Percentiles rank a stretch among this genome's conserved stretches.
Conservation (phyloP, 2,888 invertebrate genomes). For the Agrypnus murinus region DNA sequence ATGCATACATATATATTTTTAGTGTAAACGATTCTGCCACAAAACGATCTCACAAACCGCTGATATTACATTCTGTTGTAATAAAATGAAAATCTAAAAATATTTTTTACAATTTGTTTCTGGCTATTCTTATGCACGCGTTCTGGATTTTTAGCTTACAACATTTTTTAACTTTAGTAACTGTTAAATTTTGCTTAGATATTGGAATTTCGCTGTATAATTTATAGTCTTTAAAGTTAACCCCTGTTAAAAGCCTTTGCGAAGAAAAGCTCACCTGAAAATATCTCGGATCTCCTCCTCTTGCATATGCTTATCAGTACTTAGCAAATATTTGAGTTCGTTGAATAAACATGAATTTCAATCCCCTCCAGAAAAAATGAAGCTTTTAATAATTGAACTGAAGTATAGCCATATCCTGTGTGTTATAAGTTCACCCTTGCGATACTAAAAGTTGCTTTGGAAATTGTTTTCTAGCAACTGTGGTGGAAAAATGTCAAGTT, state of each 20-base stretch:
- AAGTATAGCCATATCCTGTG: background rate
- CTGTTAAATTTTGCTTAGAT: constrained; percentile 30
- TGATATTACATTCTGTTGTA: background rate
- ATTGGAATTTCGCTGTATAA: constrained; percentile 29
- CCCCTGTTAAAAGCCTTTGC: constrained; percentile 24
- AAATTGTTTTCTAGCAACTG: constrained; percentile 31
- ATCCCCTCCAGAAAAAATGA: constrained; percentile 10
- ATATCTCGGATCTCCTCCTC: constrained; percentile 18
- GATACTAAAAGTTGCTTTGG: constrained; percentile 6
- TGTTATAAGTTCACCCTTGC: constrained; percentile 11
- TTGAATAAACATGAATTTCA: constrained; percentile 22
- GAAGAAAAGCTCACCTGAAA: constrained; percentile 22
- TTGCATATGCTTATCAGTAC: constrained; percentile 26
- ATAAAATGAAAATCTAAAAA: constrained; percentile 16
- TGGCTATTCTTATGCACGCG: constrained; percentile 3
- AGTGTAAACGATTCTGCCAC: constrained; percentile 8
- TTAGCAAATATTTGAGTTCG: constrained; percentile 23
- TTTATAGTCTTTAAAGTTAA: constrained; percentile 36
- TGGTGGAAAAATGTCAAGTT: constrained; percentile 33
- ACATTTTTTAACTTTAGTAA: constrained; percentile 5
- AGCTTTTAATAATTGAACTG: constrained; percentile 26
- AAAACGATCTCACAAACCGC: constrained; percentile 9
- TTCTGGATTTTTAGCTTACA: background rate
- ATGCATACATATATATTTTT: constrained; percentile 1
- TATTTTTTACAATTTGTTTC: constrained; percentile 24